A percentile compares a stretch with the other conserved stretches of the same genome.
Conservation (phyloP, 2,797 vertebrate species). For the Sebastes matsubarae region DNA sequence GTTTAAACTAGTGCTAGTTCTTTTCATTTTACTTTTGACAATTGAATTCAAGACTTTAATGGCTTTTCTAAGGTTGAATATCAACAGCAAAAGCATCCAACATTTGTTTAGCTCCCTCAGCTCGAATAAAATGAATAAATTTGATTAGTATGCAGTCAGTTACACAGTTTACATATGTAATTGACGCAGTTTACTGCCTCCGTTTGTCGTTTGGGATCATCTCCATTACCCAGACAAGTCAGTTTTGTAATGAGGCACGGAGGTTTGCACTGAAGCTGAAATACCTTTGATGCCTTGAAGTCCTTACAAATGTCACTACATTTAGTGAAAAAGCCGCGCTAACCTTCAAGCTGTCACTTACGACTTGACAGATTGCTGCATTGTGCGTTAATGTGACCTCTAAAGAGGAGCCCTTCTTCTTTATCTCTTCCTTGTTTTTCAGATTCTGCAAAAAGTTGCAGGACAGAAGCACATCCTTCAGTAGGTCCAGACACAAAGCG, state of each 20-base stretch:
- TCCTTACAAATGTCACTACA: constrained; percentile 1
- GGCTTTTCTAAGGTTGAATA: background rate
- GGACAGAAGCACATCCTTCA: background rate
- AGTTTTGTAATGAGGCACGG: background rate
- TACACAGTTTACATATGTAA: background rate
- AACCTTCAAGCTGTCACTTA: background rate
- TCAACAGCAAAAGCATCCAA: background rate
- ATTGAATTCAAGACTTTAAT: background rate
- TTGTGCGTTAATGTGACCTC: background rate
- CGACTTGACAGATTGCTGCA: background rate
- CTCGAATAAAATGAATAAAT: background rate
- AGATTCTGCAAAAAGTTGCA: background rate
- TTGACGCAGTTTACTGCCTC: background rate
- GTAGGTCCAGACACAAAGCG: background rate
- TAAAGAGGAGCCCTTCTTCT: background rate
- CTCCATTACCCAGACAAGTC: background rate
- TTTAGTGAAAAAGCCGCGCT: background rate
- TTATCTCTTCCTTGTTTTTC: background rate
- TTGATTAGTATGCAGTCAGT: background rate
- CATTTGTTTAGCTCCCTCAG: background rate
- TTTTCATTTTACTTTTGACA: background rate
- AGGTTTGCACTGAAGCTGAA: background rate
- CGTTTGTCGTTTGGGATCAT: constrained; percentile 1
- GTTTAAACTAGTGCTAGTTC: background rate
- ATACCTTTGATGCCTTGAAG: background rate